These are phyloP conservation scores for Dromococcyx pavoninus DNA, from an alignment of 2,797 vertebrate species.

Conservation along the genomic window DNA sequence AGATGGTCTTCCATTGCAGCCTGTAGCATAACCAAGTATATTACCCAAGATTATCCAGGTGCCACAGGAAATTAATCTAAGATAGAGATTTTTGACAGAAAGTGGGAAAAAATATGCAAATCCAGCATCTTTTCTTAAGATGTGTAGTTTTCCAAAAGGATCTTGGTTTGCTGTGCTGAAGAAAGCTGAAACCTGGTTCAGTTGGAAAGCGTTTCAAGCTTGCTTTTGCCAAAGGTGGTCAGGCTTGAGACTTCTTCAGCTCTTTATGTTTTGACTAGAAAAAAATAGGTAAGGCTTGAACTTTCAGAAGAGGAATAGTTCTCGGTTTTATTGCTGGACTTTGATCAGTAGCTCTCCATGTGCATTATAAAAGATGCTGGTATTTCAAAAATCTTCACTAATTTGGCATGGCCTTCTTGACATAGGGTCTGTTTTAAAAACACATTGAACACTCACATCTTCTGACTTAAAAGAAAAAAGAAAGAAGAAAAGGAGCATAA, in stretches of 20 bases:
- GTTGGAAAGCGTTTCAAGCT: not conserved
- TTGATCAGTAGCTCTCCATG: not conserved
- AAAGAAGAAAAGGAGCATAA: not conserved
- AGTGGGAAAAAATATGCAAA: not conserved
- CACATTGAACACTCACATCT: not conserved
- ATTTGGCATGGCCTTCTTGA: not conserved
- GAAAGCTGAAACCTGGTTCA: not conserved
- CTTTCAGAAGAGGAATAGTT: not conserved
- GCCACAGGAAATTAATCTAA: not conserved
- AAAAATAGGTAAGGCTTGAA: not conserved
- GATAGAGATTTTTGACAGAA: not conserved
- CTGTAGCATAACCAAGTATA: accelerated
- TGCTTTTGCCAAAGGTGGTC: not conserved
- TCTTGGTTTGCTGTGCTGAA: not conserved
- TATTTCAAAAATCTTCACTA: not conserved
- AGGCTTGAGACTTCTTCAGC: not conserved
- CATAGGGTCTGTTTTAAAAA: not conserved
- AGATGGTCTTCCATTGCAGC: not conserved
- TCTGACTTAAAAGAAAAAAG: not conserved
- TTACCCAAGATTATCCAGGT: not conserved
- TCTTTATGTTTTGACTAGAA: not conserved
- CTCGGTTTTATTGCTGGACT: not conserved
- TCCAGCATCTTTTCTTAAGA: not conserved
- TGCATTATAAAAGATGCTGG: not conserved
- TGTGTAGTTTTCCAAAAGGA: not conserved